Evolutionary conservation across 2,797 vertebrate species (phyloP), one percentile per base, ranked within the genome.

Genomic region (Chaetophractus vellerosus): DNA sequence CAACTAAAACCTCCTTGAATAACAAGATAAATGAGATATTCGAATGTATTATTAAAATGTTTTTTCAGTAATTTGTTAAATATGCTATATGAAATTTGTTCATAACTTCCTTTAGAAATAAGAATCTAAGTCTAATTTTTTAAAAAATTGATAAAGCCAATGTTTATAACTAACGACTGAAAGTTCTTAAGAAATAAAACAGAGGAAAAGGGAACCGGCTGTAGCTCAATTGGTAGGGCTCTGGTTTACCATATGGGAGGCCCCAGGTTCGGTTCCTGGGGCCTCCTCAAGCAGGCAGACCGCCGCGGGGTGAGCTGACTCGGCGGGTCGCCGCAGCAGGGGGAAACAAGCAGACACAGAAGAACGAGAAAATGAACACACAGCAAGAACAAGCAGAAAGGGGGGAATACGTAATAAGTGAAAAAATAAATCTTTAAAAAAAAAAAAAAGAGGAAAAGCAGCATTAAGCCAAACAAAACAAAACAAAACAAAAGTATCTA

Each of bases 21-120:
- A 91, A 68, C 31, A 92, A 92, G 45, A 88, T 63, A 76, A 84
- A 95, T 38, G 63, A 87, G 38, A 72, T 64, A 50, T 7, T 82
- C 15, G 57, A 48, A 81, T 66, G 9, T 26, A 52, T 41, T 33
- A 28, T 24, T 81, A 72, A 93, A 75, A 82, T 71, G n/a, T 71
- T 61, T 33, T 79, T 66, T 88, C 19, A 81, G 57, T 50, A 48
- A 90, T 97, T 45, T 94, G 21, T 92, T 88, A 69, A 28, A 8
- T 6, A 69, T 63, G 24, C 45, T 90, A 31, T 28, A 12, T 16
- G 48, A 50, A 89, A 85, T 71, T 28, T 74, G 63, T 21, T 88
- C 10, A 31, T 50, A 81, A 90, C 5, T 90, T 84, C 26, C 83
- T 90, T 88, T 48, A 79, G 45, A 96, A 92, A 90, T 76, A 96